Conservation (phyloP, 2,113 vertebrate genomes). For the Pseudonaja textilis region DNA sequence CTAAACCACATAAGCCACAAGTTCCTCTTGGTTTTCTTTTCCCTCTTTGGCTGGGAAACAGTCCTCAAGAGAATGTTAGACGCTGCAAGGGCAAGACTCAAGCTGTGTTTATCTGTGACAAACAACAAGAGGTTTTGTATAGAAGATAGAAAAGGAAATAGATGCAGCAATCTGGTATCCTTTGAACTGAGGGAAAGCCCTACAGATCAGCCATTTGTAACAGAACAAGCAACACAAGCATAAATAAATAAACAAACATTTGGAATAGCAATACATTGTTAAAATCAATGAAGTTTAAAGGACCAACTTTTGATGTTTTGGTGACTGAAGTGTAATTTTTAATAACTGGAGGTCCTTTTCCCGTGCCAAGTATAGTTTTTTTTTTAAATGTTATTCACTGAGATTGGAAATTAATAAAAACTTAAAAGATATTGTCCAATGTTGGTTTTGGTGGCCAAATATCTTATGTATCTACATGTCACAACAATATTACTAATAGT, state of each 20-base stretch:
- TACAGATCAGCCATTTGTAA: neutral
- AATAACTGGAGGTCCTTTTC: constrained; percentile 2
- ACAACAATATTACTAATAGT: neutral
- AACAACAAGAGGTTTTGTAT: neutral
- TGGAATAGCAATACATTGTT: neutral
- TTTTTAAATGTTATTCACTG: neutral
- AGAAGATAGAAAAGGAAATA: neutral
- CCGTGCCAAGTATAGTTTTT: neutral
- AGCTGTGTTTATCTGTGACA: neutral
- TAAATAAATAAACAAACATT: neutral
- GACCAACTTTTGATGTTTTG: constrained; percentile 1
- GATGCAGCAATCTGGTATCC: neutral
- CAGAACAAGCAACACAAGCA: constrained; percentile 9
- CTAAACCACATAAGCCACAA: constrained; percentile 6
- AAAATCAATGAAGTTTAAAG: neutral
- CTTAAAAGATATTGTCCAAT: neutral
- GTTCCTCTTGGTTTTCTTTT: neutral
- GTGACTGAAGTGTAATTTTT: neutral
- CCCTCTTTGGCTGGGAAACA: neutral
- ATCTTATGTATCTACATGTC: neutral
- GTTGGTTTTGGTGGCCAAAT: neutral
- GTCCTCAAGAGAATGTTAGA: neutral
- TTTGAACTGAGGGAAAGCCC: neutral
- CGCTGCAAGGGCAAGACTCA: neutral
- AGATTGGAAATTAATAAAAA: neutral